Evolutionary conservation across 2,888 invertebrate species (phyloP), one percentile per base, ranked within the genome.

Genomic region (Mesochorus sp.): DNA sequence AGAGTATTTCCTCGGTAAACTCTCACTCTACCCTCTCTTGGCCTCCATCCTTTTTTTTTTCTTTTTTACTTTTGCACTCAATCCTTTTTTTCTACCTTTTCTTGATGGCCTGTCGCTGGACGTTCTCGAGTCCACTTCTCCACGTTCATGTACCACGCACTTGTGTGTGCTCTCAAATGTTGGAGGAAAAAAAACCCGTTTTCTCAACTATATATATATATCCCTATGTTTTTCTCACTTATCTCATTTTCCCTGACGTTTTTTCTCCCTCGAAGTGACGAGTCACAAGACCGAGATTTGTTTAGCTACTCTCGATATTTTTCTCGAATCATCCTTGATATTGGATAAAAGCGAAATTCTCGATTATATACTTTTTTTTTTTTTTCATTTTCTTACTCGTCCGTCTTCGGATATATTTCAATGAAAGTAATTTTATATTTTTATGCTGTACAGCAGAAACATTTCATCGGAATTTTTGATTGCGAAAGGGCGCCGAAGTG

Each of bases 1-100:
- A 72, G 73, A 80, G 80, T 82, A 82, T 84, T 82, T 81, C 76
- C 79, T 84, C 62, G 77, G 82, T 79, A 83, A 86, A 85, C 80
- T 84, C 81, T 81, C 73, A 14, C 57, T 14, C n/a, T 21, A 19
- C 37, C 24, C 24, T 47, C 17, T 19, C 47, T 47, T 24, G n/a
- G n/a, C n/a, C 17, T 64, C 62, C 26, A 51, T 61, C 51, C 51
- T 66, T 78, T 59, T 28, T 47, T 74, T 61, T 74, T 53, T 49
- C 44, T 39, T 37, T 37, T 55, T 80, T 64, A 57, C 53, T 21
- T 24, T 21, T 64, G 24, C 57, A 79, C 47, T 76, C 55, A 10
- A 47, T 57, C 39, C 76, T 55, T 75, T 79, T 77, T 57, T 51
- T 61, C 51, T 37, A 51, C 64, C 61, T 21, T 31, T 49, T 14